Conservation (phyloP, 2,113 vertebrate species). For the Tympanuchus pallidicinctus region DNA sequence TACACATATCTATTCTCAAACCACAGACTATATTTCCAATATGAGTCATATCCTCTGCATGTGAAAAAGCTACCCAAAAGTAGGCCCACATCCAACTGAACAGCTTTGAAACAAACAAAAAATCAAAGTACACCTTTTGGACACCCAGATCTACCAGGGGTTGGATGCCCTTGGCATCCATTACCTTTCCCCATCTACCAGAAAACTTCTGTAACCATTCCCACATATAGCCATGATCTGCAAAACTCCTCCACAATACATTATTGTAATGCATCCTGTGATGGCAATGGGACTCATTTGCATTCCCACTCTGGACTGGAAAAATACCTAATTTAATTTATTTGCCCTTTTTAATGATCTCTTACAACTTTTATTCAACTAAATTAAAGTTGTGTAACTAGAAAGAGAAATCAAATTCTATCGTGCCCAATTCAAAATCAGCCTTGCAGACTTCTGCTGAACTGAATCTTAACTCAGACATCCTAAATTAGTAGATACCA, state of each 20-base stretch:
- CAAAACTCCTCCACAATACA: background rate
- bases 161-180: background rate
- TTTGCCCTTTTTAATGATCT: background rate
- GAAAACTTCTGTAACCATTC: background rate
- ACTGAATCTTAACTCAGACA: background rate
- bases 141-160: background rate
- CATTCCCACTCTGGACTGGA: background rate
- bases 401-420: background rate
- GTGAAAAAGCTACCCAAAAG: background rate
- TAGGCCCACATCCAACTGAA: background rate
- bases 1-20: background rate
- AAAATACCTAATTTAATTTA: background rate
- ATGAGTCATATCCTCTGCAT: conserved; percentile 21
- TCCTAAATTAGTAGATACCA: background rate
- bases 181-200: background rate
- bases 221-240: rapidly evolving
- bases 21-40: background rate
- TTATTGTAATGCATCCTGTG: background rate
- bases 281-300: background rate
- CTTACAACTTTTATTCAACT: background rate
- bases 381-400: background rate
- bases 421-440: background rate
- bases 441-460: background rate
- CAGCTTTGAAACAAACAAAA: background rate
- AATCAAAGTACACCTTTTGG: background rate